These are phyloP conservation scores for Hormaphis cornu DNA, from an alignment of 1,140 invertebrate species.

Conservation along the genomic window DNA sequence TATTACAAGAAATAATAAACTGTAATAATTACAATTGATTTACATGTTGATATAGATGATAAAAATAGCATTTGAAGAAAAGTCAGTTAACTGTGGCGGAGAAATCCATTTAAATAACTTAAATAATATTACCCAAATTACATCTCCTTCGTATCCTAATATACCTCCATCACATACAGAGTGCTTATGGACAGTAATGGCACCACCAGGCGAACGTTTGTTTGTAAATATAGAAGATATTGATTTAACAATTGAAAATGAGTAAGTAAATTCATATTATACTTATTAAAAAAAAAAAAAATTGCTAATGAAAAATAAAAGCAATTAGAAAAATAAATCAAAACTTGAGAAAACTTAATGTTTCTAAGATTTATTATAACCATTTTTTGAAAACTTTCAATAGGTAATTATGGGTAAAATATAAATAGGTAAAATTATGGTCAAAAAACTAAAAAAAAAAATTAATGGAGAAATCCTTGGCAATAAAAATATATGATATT, in stretches of 20 bases:
- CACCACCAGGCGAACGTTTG: slow-evolving; percentile 43
- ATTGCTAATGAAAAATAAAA: too few relatives aligned
- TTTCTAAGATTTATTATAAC: too few relatives aligned
- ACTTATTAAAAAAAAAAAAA: background rate
- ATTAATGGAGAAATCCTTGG: too few relatives aligned
- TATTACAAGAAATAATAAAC: background rate
- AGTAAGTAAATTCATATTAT: background rate
- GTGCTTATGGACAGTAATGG: slow-evolving; percentile 68
- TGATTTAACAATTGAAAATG: background rate
- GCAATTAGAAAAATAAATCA: too few relatives aligned
- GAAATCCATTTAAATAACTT: slow-evolving; percentile 43
- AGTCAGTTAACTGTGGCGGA: slow-evolving; percentile 54
- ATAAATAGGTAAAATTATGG: too few relatives aligned
- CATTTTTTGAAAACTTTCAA: too few relatives aligned
- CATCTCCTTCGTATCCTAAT: slow-evolving; percentile 68
- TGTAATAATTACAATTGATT: background rate
- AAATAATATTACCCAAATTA: slow-evolving; percentile 47
- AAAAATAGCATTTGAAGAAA: slow-evolving; percentile 50
- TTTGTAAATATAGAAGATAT: background rate
- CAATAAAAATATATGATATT: too few relatives aligned
- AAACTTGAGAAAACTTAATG: too few relatives aligned
- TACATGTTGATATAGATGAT: slow-evolving; percentile 46
- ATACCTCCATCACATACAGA: slow-evolving; percentile 64
- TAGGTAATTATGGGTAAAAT: too few relatives aligned
- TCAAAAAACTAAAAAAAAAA: too few relatives aligned